These are phyloP conservation scores for Channallabes apus DNA, from an alignment of 2,797 vertebrate species.

Conservation along the genomic window DNA sequence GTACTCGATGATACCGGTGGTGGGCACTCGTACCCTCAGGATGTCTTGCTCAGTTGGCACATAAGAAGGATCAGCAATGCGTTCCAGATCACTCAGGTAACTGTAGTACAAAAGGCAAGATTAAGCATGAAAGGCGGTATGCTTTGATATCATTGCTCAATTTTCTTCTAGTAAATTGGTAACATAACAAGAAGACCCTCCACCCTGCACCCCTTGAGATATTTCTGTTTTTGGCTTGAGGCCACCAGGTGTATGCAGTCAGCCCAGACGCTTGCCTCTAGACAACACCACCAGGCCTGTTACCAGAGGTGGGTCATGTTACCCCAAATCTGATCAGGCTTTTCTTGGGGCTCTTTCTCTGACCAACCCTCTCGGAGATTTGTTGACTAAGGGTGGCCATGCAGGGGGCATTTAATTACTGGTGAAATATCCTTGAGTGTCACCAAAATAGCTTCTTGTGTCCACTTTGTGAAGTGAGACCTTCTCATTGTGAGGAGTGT, in stretches of 20 bases:
- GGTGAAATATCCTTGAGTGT: background rate
- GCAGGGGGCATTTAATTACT: background rate
- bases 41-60: conserved; percentile 84
- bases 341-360: background rate
- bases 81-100: conserved; percentile 82
- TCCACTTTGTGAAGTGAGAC: background rate
- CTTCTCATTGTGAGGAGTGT: background rate
- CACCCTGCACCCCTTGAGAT: background rate
- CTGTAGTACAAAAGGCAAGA: conserved; percentile 58
- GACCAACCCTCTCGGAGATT: background rate
- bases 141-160: background rate
- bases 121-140: background rate
- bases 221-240: background rate
- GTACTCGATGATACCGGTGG: conserved; percentile 86
- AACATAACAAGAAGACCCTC: too few species aligned
- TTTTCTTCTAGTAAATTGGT: background rate
- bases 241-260: background rate
- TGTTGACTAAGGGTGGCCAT: background rate
- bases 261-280: background rate
- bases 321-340: background rate
- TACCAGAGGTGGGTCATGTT: background rate
- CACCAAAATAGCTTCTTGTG: background rate
- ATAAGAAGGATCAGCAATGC: conserved; percentile 75
- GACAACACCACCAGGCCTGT: background rate
- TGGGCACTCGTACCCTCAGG: conserved; percentile 82